These are phyloP conservation scores for Eulithis testata DNA, from an alignment of 2,888 invertebrate genomes.

Conservation along the genomic window DNA sequence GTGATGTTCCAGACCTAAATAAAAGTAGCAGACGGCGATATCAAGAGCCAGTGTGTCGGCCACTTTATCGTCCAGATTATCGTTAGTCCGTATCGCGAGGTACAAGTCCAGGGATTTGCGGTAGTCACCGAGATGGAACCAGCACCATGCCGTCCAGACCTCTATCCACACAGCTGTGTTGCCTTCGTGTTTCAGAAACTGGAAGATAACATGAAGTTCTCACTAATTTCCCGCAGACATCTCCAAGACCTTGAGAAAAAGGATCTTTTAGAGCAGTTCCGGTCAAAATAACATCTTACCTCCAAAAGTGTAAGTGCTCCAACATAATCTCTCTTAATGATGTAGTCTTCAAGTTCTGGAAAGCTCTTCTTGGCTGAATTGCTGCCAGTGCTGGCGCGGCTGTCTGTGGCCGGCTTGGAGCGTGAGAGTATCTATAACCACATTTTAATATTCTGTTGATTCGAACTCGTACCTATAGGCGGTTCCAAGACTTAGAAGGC, in stretches of 20 bases:
- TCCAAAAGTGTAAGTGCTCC: slow-evolving; percentile 97
- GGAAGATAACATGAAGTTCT: slow-evolving; percentile 9
- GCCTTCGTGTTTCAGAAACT: slow-evolving; percentile 76
- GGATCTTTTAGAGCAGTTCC: too few relatives aligned
- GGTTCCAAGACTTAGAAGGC: too few relatives aligned
- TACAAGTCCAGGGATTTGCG: slow-evolving; percentile 91
- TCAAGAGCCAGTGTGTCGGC: slow-evolving; percentile 89
- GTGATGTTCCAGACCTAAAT: slow-evolving; percentile 86
- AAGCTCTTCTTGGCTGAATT: slow-evolving; percentile 81
- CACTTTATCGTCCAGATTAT: slow-evolving; percentile 77
- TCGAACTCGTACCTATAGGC: too few relatives aligned
- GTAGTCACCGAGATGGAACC: slow-evolving; percentile 98
- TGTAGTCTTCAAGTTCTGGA: slow-evolving; percentile 95
- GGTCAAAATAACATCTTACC: slow-evolving; percentile 74
- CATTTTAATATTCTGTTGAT: not conserved
- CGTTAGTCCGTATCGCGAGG: slow-evolving; percentile 67
- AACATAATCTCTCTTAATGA: slow-evolving; percentile 95
- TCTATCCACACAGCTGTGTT: slow-evolving; percentile 80
- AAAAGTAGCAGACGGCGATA: slow-evolving; percentile 97
- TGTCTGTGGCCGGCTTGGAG: slow-evolving; percentile 89
- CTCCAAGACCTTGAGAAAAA: too few relatives aligned
- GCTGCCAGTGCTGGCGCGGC: slow-evolving; percentile 53
- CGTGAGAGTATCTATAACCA: slow-evolving; percentile 90
- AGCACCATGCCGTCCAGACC: slow-evolving; percentile 97
- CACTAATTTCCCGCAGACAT: too few relatives aligned